Base-by-base conservation (phyloP, 2,113 vertebrate species). In the Salvelinus sp. region DNA sequence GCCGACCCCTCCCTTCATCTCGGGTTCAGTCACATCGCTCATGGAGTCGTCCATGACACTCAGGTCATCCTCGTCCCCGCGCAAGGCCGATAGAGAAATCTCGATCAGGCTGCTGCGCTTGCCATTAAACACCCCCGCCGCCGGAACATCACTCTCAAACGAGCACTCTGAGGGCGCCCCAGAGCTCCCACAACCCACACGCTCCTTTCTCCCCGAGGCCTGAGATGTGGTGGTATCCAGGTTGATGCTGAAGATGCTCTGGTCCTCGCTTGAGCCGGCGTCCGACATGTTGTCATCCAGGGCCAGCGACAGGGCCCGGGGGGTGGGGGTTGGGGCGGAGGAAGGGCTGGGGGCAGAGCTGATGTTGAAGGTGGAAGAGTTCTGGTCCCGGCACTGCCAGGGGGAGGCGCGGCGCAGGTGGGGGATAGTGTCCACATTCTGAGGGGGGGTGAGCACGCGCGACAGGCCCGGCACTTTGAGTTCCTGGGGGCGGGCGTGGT, bases 371-470 rank as follows among this genome's bases (percentile, higher is more conserved):
- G 96, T 95, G 20, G 95, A 95, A 0, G 94, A 93, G 0, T 94
- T 96, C 90, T 98, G 97, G 23, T 96, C 90, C 0, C 93, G 91
- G 72, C 92, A 93, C 80, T 96, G 95, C 89, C 91, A 94, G 0
- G 95, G 95, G 0, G 93, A 95, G 74, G 93, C 95, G 69, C 94
- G 94, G 23, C 96, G 92, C 27, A 95, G 92, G 82, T 97, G 97
- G 2, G 96, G 95, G 6, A 98, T 91, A 5, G 87, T 92, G 88
- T 98, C 97, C 4, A 98, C 96, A 0, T 93, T 96, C 0, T 95
- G 92, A 6, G 93, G 94, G 0, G 95, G 83, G 0, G 88, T 95
- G 44, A 98, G 91, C 38, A 96, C 93, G 12, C 97, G 91, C 0
- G 94, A 95, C 16, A 96, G 58, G 0, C 92, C 86, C 0, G 95